A percentile compares a stretch with the other conserved stretches of the same genome.
These are phyloP conservation scores for Muricea muricata DNA, from an alignment of 92 coral and sea anemone species.

Conservation along the genomic window DNA sequence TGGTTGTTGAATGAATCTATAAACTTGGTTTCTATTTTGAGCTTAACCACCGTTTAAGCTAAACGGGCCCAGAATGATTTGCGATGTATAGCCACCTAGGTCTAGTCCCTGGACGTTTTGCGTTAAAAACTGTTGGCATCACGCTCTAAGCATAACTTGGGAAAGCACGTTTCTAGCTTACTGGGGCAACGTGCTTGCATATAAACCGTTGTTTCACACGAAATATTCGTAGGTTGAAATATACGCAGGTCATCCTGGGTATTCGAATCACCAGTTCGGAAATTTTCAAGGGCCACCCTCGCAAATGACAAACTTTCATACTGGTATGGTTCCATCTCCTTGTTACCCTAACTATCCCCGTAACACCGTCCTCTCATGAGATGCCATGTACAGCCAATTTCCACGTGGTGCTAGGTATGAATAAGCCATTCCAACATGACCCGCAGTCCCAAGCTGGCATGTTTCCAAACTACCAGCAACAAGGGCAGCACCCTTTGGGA, in stretches of 20 bases:
- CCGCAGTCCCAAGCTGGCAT: conserved; percentile 73
- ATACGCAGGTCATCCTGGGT: conserved; percentile 43
- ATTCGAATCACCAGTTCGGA: neutral
- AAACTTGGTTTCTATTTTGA: no score
- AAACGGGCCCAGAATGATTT: no score
- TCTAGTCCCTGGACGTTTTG: no score
- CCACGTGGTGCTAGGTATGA: conserved; percentile 42
- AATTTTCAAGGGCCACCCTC: neutral
- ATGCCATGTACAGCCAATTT: conserved; percentile 5
- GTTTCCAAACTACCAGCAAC: conserved; percentile 65
- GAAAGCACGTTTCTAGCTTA: no score
- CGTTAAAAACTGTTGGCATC: no score
- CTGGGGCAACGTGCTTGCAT: no score
- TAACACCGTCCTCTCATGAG: neutral
- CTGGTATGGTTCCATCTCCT: neutral
- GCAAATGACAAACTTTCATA: conserved; percentile 19
- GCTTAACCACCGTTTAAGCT: no score
- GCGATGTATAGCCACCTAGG: no score
- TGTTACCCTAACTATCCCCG: conserved; percentile 4
- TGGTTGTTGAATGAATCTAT: no score
- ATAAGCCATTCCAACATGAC: conserved; percentile 52
- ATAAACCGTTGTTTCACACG: no score
- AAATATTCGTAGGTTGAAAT: no score
- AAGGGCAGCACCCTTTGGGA: conserved; percentile 61
- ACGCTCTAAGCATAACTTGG: no score